Evolutionary conservation across 2,113 vertebrate species (phyloP).

Genomic region (Climacteris rufus): DNA sequence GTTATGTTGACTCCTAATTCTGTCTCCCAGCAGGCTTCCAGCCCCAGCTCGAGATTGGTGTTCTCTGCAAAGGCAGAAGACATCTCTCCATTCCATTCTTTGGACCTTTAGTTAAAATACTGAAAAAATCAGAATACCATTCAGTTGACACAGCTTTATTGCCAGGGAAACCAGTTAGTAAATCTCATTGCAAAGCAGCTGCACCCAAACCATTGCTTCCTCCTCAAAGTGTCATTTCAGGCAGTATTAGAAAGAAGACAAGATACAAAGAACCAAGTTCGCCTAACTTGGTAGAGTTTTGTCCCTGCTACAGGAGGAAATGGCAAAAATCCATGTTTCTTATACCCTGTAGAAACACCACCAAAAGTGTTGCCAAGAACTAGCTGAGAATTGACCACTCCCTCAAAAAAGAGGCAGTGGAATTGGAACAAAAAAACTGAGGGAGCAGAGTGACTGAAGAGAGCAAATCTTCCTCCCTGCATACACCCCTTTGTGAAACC

Average conservation of each 20-base stretch:
- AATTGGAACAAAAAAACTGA: not conserved
- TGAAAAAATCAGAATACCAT: not conserved
- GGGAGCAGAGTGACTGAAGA: not conserved
- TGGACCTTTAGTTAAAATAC: not conserved
- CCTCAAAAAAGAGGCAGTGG: not conserved
- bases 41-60: not conserved
- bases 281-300: not conserved
- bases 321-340: not conserved
- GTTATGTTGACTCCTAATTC: not conserved
- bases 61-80: not conserved
- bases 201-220: not conserved
- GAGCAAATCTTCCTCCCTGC: not conserved
- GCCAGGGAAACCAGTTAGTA: not conserved
- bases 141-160: rapidly evolving
- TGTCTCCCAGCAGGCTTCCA: not conserved
- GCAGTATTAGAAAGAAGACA: not conserved
- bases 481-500: not conserved
- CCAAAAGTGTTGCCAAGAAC: not conserved
- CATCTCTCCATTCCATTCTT: rapidly evolving
- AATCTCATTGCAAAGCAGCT: not conserved
- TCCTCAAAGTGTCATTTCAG: not conserved
- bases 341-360: not conserved
- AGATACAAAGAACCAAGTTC: not conserved
- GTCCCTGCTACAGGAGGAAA: not conserved
- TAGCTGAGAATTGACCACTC: not conserved